Evolutionary conservation across 1,140 invertebrate species (phyloP), one percentile per base, ranked within the genome.

Genomic region (Anastatus disparis): DNA sequence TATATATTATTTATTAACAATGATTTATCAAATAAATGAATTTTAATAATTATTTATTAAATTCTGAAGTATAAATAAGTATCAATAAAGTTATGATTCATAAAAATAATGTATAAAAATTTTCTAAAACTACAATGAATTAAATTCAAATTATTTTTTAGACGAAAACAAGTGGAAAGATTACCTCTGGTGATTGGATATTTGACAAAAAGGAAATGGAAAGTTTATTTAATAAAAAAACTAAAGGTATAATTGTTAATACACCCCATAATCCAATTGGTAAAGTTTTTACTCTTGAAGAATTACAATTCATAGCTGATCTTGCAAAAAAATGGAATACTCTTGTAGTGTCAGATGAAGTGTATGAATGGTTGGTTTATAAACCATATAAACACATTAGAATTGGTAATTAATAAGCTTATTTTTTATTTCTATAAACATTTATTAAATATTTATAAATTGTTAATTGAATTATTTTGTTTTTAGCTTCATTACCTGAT

Each of bases 311-410:
- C 61, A 95, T 99, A 76, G 96, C 94, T 0, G 80, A 91, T 76
- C 85, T 99, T 44, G 98, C 96, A 78, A 95, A 94, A 77, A 97
- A 99, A 81, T 92, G 95, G 89, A 93, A 99, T 84, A 92, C 94
- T 7, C 84, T 99, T 7, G 96, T 95, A 65, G 86, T 99, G 22
- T 93, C 95, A 8, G 97, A 99, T 86, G 98, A 99, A 85, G 98
- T 99, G 1, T 99, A 99, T 75, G 97, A 99, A 85, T 99, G 96
- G 95, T 90, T 99, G 76, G 93, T 96, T 20, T 99, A 95, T 80
- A 89, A 94, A 79, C 93, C 93, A 1, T 87, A 90, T 48, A 88
- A 96, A 81, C 97, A 99, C 85, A 90, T 97, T 68, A 89, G 96
- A 79, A 97, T 98, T 70, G 93, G 93, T 94, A 86, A 86, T 44